Percentiles rank a stretch among this genome's conserved stretches.
phyloP scores from a whole-genome alignment of 1,140 invertebrate genomes.

The Oryctes rhinoceros region DNA sequence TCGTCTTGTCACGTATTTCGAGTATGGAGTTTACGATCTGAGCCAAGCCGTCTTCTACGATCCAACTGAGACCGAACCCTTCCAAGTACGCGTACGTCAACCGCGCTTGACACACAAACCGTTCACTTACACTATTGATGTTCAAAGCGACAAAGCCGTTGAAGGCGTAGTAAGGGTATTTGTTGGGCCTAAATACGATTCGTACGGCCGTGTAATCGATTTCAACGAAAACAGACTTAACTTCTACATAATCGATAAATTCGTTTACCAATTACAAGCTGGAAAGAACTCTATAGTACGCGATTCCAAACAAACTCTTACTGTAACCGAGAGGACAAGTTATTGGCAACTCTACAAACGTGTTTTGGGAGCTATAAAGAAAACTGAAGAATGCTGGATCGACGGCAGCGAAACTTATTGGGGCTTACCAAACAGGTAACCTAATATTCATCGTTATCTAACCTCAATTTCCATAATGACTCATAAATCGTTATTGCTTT shows the following conservation, averaged over 20 bases:
- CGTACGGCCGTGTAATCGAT: conserved; percentile 63
- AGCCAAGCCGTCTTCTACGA: conserved; percentile 69
- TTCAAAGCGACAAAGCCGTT: conserved; percentile 66
- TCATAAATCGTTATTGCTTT: no score
- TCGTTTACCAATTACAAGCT: conserved; percentile 68
- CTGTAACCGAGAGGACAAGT: conserved; percentile 70
- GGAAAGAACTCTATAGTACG: conserved; percentile 75
- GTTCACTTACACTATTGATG: conserved; percentile 69
- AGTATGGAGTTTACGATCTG: conserved; percentile 73
- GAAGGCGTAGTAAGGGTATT: conserved; percentile 71
- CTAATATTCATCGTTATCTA: background rate
- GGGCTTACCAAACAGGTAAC: conserved; percentile 56
- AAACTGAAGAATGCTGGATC: conserved; percentile 62
- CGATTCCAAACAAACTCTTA: conserved; percentile 70
- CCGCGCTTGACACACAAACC: conserved; percentile 69
- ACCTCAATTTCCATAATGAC: no score
- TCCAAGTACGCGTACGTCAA: conserved; percentile 62
- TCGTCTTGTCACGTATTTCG: conserved; percentile 75
- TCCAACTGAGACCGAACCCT: conserved; percentile 49
- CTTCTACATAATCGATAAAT: conserved; percentile 71
- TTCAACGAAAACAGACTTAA: conserved; percentile 65
- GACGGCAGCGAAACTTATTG: conserved; percentile 64
- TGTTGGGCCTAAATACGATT: conserved; percentile 74
- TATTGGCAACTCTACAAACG: conserved; percentile 67
- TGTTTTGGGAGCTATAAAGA: conserved; percentile 64